Base-by-base conservation (phyloP, 2,888 invertebrate genomes). In the Apomyelois bistriatella region DNA sequence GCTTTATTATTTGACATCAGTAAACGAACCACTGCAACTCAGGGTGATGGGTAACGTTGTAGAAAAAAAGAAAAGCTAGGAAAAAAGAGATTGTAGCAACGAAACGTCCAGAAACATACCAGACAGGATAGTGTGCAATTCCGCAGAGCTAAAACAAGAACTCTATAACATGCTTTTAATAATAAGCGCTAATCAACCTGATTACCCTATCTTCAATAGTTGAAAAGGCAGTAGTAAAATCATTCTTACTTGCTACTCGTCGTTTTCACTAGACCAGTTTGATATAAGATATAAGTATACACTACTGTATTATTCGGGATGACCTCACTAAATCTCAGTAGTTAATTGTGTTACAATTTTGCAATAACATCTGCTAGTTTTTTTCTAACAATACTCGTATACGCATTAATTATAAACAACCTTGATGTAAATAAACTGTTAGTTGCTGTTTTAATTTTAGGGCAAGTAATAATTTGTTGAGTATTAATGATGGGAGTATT, bases 271-370 rank as follows among this genome's bases (percentile, higher is more conserved):
- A 5, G 46, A 13, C 46, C 46, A 46, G 28, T 35, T 6, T 35
- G 32, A 35, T 5, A 32, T 35, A 35, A 46, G 3, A 32, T 46
- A 9, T 46, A 35, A 46, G 15, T 30, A 35, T 46, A 46, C 46
- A 35, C 35, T 46, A 35, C 46, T 32, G 32, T n/a, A 35, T 43
- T 30, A 43, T 46, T 46, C 32, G 8, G 16, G 46, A 46, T 46
- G 46, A 10, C 46, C 46, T 46, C 32, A 35, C 32, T 46, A 35
- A 46, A 46, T 46, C 46, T 15, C 15, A 15, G 1, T 6, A 32
- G 32, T 46, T 46, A 46, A 46, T 46, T 46, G 46, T 46, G 43
- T 30, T 32, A 46, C 46, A 32, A 15, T 46, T 46, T 46, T 13
- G 32, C 32, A 46, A 46, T 8, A 15, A 1, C 46, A 13, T 35